These are phyloP conservation scores for Epistrophe eligans DNA, from an alignment of 2,888 invertebrate species.

Conservation along the genomic window DNA sequence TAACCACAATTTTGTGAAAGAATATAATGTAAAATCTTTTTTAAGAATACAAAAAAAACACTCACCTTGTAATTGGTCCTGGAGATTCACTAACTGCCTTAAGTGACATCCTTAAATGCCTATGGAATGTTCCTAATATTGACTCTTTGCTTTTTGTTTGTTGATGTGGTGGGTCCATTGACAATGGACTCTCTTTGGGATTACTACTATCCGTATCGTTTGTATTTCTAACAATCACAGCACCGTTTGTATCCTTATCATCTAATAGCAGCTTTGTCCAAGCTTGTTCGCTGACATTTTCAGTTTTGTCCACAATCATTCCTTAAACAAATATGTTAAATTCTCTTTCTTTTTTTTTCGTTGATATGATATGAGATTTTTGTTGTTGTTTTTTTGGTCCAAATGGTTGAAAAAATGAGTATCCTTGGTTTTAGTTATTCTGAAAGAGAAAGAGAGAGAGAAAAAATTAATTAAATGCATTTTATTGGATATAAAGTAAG, in stretches of 20 bases:
- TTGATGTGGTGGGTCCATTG: conserved; percentile 76
- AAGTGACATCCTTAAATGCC: conserved; percentile 83
- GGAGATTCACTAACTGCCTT: conserved; percentile 84
- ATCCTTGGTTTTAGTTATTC: conserved; percentile 93
- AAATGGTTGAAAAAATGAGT: conserved; percentile 84
- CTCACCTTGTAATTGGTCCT: conserved; percentile 83
- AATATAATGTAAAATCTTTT: too few relatives aligned
- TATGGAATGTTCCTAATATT: conserved; percentile 83
- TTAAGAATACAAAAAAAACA: conserved; percentile 54
- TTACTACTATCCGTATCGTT: conserved; percentile 77
- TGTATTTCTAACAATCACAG: conserved; percentile 80
- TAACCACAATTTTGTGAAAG: too few relatives aligned
- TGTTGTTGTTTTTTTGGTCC: conserved; percentile 9
- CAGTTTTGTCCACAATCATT: conserved; percentile 83
- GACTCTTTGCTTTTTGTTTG: conserved; percentile 82
- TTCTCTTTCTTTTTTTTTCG: conserved; percentile 80
- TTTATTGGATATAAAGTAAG: background rate
- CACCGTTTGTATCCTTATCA: conserved; percentile 79
- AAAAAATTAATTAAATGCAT: background rate
- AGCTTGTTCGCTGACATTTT: conserved; percentile 81
- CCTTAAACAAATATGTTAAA: conserved; percentile 85
- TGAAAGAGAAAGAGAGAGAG: conserved; percentile 85
- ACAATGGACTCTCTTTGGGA: conserved; percentile 80
- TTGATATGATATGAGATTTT: conserved; percentile 61
- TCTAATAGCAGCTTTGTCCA: conserved; percentile 83